Percentiles rank a stretch among this genome's conserved stretches.
These are phyloP conservation scores for Synanthedon andrenaeformis DNA, from an alignment of 2,888 invertebrate genomes.

Conservation along the genomic window DNA sequence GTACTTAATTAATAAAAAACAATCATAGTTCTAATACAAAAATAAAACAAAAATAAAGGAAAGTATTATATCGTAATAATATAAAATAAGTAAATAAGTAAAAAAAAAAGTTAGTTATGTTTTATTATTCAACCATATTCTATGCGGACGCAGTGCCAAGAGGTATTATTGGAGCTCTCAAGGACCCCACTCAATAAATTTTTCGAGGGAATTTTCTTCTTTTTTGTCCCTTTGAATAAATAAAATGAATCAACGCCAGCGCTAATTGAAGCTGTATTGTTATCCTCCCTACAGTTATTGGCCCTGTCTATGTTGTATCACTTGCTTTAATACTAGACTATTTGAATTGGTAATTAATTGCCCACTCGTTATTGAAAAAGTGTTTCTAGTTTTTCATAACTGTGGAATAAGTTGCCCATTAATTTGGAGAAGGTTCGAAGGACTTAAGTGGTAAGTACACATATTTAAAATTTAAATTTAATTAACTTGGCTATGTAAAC, in stretches of 20 bases:
- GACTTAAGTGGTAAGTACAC: too few relatives aligned
- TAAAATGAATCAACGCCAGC: slow-evolving; percentile 34
- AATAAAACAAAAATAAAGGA: too few relatives aligned
- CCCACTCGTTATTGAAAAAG: background rate
- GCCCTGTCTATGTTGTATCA: slow-evolving; percentile 20
- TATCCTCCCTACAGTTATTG: slow-evolving; percentile 21
- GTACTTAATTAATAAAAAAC: too few relatives aligned
- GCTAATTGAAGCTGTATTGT: slow-evolving; percentile 46
- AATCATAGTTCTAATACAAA: too few relatives aligned
- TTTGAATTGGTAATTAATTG: slow-evolving; percentile 30
- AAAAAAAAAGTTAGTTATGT: too few relatives aligned
- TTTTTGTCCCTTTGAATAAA: slow-evolving; percentile 45
- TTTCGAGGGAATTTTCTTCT: slow-evolving; percentile 29
- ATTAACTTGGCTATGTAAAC: too few relatives aligned
- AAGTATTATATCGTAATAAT: too few relatives aligned
- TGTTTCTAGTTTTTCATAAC: background rate
- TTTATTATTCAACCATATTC: too few relatives aligned
- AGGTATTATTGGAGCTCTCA: too few relatives aligned
- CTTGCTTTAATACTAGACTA: slow-evolving; percentile 22
- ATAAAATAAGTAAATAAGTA: too few relatives aligned
- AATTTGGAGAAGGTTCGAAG: background rate
- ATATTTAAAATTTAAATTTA: too few relatives aligned
- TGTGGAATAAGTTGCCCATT: background rate
- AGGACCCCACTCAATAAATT: slow-evolving; percentile 20
- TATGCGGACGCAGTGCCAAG: too few relatives aligned